Conservation (phyloP, 2,888 invertebrate species). For the Macropis europaea region DNA sequence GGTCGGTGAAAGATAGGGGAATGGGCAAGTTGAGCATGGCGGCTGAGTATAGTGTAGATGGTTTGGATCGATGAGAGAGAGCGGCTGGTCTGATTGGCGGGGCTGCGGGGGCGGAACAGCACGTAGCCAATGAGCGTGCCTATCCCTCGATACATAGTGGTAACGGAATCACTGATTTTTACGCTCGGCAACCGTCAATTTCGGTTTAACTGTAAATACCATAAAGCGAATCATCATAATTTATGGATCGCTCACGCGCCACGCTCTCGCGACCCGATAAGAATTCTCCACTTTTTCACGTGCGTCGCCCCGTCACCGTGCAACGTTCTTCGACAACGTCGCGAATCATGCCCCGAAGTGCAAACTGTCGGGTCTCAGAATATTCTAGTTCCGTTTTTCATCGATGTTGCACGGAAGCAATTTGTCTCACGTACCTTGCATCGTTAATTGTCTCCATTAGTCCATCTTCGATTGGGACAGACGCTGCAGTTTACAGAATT, state of each 20-base stretch:
- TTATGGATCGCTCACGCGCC: slow-evolving; percentile 49
- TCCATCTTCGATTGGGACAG: too few species aligned
- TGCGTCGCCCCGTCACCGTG: not conserved
- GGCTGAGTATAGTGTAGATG: slow-evolving; percentile 70
- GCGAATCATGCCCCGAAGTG: not conserved
- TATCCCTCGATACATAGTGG: slow-evolving; percentile 71
- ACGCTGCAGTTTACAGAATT: too few species aligned
- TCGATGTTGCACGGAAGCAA: not conserved
- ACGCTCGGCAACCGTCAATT: slow-evolving; percentile 66
- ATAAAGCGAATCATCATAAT: slow-evolving; percentile 66
- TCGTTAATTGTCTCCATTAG: too few species aligned
- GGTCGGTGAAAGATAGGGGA: slow-evolving; percentile 58
- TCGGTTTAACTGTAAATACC: slow-evolving; percentile 69
- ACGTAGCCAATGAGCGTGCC: slow-evolving; percentile 77
- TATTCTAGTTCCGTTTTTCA: not conserved
- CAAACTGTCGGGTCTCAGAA: not conserved
- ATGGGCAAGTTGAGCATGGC: slow-evolving; percentile 70
- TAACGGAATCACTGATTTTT: slow-evolving; percentile 79
- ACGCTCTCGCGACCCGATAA: slow-evolving; percentile 1
- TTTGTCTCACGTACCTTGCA: not conserved
- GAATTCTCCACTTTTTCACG: slow-evolving; percentile 12
- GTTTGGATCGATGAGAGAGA: slow-evolving; percentile 73
- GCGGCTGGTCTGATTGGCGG: slow-evolving; percentile 77
- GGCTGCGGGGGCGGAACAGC: slow-evolving; percentile 76
- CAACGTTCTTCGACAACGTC: not conserved